These are phyloP conservation scores for Pecten maximus DNA, from an alignment of 2,888 invertebrate genomes.

Conservation along the genomic window DNA sequence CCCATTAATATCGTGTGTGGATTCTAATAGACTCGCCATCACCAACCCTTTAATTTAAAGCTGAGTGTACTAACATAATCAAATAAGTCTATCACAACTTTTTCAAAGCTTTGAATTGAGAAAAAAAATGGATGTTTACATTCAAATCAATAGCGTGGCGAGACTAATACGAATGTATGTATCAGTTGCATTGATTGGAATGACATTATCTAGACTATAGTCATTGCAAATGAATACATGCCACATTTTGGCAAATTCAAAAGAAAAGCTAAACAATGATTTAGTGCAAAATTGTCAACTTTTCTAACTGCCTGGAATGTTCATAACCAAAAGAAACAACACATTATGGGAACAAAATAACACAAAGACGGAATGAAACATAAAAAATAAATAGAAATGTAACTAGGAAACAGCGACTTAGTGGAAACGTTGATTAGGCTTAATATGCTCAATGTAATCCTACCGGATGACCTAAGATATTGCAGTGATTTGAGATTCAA, in stretches of 20 bases:
- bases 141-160: background rate
- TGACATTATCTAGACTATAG: too few species aligned
- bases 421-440: background rate
- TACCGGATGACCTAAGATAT: constrained; percentile 2
- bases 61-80: background rate
- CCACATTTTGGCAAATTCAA: too few species aligned
- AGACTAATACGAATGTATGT: background rate
- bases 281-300: background rate
- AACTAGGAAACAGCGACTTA: too few species aligned
- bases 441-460: background rate
- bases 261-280: background rate
- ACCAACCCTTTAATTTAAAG: background rate
- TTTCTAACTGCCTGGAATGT: background rate
- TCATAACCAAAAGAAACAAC: background rate
- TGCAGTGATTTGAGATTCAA: constrained; percentile 25
- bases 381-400: too few species aligned
- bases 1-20: background rate
- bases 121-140: background rate
- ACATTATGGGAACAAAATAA: too few species aligned
- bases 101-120: background rate
- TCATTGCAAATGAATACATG: too few species aligned
- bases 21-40: background rate
- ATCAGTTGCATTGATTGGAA: background rate
- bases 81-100: background rate
- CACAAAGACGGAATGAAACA: too few species aligned